Conservation (phyloP, 1,140 invertebrate genomes). For the Galleria mellonella region DNA sequence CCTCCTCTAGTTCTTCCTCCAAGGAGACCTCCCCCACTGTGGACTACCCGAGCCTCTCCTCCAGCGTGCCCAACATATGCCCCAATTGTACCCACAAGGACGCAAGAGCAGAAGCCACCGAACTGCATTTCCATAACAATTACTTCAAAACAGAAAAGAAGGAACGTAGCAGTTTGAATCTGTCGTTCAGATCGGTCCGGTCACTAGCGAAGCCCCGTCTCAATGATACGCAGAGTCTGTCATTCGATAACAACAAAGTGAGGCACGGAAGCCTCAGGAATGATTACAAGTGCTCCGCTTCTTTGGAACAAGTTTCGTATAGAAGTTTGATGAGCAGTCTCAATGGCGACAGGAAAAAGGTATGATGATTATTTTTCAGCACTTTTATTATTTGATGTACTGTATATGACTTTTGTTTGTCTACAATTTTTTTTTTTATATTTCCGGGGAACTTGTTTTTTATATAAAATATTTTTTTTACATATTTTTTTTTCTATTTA, state of each 20-base stretch:
- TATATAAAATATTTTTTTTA: no score
- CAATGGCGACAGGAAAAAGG: conserved; percentile 44
- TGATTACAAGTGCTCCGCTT: conserved; percentile 43
- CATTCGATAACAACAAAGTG: conserved; percentile 41
- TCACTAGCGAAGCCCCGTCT: conserved; percentile 29
- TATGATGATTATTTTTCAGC: conserved; percentile 6
- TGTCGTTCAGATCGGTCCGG: conserved; percentile 50
- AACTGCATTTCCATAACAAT: conserved; percentile 52
- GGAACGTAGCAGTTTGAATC: conserved; percentile 39
- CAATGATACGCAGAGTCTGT: conserved; percentile 28
- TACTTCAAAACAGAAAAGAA: conserved; percentile 48
- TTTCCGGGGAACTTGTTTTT: no score
- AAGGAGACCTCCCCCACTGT: conserved; percentile 50
- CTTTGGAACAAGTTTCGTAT: conserved; percentile 52
- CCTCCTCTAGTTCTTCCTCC: conserved; percentile 74
- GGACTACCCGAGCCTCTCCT: conserved; percentile 33
- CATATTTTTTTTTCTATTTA: no score
- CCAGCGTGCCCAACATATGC: conserved; percentile 37
- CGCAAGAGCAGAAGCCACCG: conserved; percentile 19
- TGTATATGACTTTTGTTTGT: neutral
- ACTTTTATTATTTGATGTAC: neutral
- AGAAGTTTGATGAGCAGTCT: conserved; percentile 43
- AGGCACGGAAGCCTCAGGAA: conserved; percentile 43
- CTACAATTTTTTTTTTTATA: no score
- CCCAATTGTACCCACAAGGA: conserved; percentile 16